phyloP scores from a whole-genome alignment of 2,113 vertebrate genomes.

The Sceloporus tristichus region DNA sequence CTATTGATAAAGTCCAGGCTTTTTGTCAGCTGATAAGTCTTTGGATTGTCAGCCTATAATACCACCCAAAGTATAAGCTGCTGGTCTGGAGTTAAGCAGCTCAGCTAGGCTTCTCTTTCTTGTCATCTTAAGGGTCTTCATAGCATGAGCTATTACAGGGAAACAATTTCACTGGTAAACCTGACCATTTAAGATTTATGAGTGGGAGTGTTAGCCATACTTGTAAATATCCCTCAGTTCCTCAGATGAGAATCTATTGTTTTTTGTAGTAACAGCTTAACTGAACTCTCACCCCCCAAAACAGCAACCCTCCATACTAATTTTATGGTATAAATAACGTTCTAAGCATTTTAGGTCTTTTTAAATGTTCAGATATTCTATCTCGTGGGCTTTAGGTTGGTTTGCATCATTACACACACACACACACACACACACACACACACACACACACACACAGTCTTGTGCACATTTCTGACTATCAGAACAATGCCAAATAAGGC shows the following conservation, averaged over 20 bases:
- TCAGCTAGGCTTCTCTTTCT: constrained; percentile 52
- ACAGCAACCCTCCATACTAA: neutral
- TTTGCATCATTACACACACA: neutral
- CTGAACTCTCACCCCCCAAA: neutral
- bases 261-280: neutral
- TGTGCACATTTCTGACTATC: neutral
- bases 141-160: constrained; percentile 37
- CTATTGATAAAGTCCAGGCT: constrained; percentile 42
- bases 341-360: neutral
- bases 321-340: neutral
- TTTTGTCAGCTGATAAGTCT: constrained; percentile 53
- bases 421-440: neutral
- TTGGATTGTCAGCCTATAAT: constrained; percentile 48
- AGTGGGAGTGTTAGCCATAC: neutral
- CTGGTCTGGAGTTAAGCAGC: constrained; percentile 49
- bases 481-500: neutral
- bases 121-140: constrained; percentile 22
- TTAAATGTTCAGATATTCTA: neutral
- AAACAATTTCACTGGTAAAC: neutral
- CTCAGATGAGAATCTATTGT: neutral
- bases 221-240: no score
- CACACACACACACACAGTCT: neutral
- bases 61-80: constrained; percentile 44
- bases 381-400: no score
- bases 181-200: neutral